Conservation (phyloP, 2,113 vertebrate genomes). For the Chaetorhynchus papuensis region DNA sequence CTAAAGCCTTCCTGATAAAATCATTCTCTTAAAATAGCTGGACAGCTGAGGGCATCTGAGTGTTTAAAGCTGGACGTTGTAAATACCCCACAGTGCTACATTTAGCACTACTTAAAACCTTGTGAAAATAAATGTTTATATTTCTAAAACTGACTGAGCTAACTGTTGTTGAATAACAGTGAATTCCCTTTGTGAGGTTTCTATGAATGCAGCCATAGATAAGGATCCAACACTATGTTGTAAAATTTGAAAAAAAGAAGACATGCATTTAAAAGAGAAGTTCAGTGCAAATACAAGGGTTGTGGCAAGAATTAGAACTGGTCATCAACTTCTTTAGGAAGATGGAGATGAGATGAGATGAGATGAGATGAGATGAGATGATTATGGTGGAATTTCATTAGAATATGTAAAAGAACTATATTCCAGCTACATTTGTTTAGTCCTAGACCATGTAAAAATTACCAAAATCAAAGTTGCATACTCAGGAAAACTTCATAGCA, state of each 20-base stretch:
- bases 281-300: not conserved
- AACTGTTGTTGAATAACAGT: not conserved
- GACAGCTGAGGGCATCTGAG: not conserved
- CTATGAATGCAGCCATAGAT: not conserved
- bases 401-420: not conserved
- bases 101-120: not conserved
- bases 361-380: too few relatives aligned
- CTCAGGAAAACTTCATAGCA: not conserved
- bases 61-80: not conserved
- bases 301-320: not conserved
- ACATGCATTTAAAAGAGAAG: not conserved
- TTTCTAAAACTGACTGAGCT: not conserved
- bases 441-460: not conserved
- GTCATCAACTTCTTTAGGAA: not conserved
- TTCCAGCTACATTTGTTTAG: not conserved
- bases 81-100: not conserved
- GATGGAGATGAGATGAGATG: not conserved
- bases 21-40: not conserved
- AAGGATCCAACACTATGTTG: not conserved
- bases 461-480: not conserved
- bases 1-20: not conserved
- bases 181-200: not conserved
- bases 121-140: not conserved
- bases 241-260: not conserved
- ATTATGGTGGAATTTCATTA: not conserved